Evolutionary conservation across 1,140 invertebrate species (phyloP).

Genomic region (Ptiloglossa arizonensis): DNA sequence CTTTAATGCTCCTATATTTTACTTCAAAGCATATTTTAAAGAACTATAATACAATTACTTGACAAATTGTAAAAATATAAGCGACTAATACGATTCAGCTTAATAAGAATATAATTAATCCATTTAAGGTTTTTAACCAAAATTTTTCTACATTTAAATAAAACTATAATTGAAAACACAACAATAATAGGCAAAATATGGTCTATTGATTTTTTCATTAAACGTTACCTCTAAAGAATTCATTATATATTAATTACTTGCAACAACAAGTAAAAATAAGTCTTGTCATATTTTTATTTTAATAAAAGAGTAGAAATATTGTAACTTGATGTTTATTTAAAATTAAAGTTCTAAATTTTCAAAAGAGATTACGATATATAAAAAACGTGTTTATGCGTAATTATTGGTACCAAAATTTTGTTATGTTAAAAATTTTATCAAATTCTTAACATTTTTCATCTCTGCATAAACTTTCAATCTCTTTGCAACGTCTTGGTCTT

Average conservation of each 20-base stretch:
- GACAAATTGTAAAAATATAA: background rate
- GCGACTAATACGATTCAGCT: background rate
- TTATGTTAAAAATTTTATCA: constrained; percentile 2
- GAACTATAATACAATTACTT: background rate
- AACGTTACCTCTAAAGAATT: background rate
- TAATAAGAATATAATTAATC: background rate
- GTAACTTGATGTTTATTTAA: background rate
- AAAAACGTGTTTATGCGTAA: background rate
- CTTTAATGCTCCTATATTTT: background rate
- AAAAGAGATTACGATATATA: background rate
- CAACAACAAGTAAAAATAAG: background rate
- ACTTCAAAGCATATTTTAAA: background rate
- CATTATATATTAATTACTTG: background rate
- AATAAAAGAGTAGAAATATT: background rate
- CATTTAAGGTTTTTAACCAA: background rate
- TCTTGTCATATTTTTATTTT: too few relatives aligned
- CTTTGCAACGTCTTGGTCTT: constrained; percentile 26
- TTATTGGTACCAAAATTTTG: background rate
- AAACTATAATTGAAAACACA: background rate
- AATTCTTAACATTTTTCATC: constrained; percentile 7
- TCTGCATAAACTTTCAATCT: constrained; percentile 24
- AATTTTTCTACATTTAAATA: background rate
- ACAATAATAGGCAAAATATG: background rate
- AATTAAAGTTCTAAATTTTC: background rate
- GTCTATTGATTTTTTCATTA: background rate